Evolutionary conservation across 2,888 invertebrate species (phyloP).

Genomic region (Hedychridium roseum): DNA sequence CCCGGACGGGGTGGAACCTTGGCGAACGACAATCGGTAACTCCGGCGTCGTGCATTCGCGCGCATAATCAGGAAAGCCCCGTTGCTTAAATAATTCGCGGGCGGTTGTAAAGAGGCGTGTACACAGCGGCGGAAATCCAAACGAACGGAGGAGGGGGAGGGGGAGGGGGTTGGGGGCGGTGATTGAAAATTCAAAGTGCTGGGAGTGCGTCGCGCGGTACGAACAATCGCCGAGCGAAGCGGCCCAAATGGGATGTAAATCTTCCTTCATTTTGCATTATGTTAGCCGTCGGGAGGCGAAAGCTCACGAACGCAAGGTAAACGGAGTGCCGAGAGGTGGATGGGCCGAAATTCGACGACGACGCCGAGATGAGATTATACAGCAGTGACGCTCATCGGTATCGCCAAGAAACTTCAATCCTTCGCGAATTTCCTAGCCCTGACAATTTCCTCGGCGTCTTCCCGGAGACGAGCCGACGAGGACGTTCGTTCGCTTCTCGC

Average conservation of each 20-base stretch:
- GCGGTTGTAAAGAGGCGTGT: no score
- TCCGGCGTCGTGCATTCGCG: no score
- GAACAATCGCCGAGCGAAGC: slow-evolving; percentile 29
- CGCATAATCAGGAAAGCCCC: no score
- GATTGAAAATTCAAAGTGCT: slow-evolving; percentile 24
- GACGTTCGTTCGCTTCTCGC: not conserved
- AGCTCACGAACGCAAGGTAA: slow-evolving; percentile 28
- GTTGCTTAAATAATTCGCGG: no score
- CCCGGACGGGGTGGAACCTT: no score
- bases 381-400: slow-evolving; percentile 15
- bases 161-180: no score
- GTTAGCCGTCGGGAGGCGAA: slow-evolving; percentile 29
- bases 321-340: not conserved
- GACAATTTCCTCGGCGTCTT: no score
- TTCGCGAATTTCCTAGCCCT: not conserved
- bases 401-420: not conserved
- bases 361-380: slow-evolving; percentile 28
- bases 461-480: no score
- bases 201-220: no score
- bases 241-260: slow-evolving; percentile 40
- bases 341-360: slow-evolving; percentile 2
- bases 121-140: no score
- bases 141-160: no score
- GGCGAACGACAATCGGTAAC: no score
- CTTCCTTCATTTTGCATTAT: slow-evolving; percentile 40